Conservation (phyloP, 2,888 invertebrate species). For the Macaria notata region DNA sequence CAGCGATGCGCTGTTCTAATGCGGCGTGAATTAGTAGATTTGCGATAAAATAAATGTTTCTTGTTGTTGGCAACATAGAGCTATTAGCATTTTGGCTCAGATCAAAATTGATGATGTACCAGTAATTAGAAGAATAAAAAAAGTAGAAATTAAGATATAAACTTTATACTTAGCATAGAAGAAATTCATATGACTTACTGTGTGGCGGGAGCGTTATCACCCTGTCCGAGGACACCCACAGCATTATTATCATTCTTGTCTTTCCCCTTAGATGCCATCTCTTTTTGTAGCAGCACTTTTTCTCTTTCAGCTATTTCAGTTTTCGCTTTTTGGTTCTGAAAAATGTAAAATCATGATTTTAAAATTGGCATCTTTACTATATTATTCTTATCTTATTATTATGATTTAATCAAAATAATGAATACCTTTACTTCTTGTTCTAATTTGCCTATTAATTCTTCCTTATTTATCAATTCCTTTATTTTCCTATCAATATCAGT, state of each 20-base stretch:
- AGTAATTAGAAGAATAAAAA: too few species aligned
- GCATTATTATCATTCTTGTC: constrained; percentile 73
- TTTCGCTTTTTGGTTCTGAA: constrained; percentile 67
- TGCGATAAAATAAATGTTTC: too few species aligned
- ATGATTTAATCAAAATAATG: too few species aligned
- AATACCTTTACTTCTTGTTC: constrained; percentile 58
- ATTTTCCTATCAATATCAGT: constrained; percentile 65
- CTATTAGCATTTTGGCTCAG: too few species aligned
- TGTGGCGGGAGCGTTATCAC: constrained; percentile 48
- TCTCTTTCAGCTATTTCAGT: constrained; percentile 67
- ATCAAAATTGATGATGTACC: too few species aligned
- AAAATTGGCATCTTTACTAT: too few species aligned
- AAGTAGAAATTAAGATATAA: too few species aligned
- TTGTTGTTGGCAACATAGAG: too few species aligned
- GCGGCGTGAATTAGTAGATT: too few species aligned
- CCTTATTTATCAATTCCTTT: constrained; percentile 65
- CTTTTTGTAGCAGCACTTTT: constrained; percentile 63
- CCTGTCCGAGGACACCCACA: constrained; percentile 60
- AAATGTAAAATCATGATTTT: constrained; percentile 17
- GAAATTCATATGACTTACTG: constrained; percentile 66
- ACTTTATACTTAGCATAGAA: too few species aligned
- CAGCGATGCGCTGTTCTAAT: too few species aligned
- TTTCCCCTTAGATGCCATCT: constrained; percentile 50
- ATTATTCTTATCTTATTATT: too few species aligned
- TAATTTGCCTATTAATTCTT: constrained; percentile 60